Conservation (phyloP, 2,797 vertebrate genomes). For the Pangasius sanitwongsei region DNA sequence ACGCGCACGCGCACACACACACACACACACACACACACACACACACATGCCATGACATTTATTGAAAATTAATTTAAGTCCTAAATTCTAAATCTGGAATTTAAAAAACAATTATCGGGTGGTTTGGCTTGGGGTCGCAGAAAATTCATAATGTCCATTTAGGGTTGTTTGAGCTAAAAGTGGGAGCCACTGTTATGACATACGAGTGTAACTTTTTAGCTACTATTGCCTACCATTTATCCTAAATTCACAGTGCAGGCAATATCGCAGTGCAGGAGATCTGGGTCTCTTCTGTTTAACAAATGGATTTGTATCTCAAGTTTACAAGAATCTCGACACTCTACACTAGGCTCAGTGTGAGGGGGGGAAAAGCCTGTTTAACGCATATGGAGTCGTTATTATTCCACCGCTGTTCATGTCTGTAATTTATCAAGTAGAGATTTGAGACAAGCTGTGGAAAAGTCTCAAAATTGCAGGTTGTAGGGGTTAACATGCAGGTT, state of each 20-base stretch:
- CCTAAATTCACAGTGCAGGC: too few species aligned
- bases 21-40: too few species aligned
- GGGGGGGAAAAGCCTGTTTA: background rate
- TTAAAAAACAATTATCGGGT: too few species aligned
- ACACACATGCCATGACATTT: too few species aligned
- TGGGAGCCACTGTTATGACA: too few species aligned
- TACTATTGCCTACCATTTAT: too few species aligned
- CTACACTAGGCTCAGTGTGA: background rate
- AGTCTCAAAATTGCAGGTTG: background rate
- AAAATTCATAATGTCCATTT: background rate
- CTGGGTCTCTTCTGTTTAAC: background rate
- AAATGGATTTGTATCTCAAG: background rate
- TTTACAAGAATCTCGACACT: background rate
- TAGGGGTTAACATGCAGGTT: background rate
- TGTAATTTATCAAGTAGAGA: background rate
- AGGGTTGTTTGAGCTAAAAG: background rate
- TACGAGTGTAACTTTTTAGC: too few species aligned
- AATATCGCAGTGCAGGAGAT: too few species aligned
- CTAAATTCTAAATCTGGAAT: too few species aligned
- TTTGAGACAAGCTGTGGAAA: conserved; percentile 15
- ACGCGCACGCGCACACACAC: too few species aligned
- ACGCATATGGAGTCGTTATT: background rate
- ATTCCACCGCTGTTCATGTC: background rate
- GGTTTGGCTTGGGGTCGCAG: too few species aligned
- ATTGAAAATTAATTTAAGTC: too few species aligned